Conservation (phyloP, 1,140 invertebrate genomes). For the Neotoxoptera formosana region DNA sequence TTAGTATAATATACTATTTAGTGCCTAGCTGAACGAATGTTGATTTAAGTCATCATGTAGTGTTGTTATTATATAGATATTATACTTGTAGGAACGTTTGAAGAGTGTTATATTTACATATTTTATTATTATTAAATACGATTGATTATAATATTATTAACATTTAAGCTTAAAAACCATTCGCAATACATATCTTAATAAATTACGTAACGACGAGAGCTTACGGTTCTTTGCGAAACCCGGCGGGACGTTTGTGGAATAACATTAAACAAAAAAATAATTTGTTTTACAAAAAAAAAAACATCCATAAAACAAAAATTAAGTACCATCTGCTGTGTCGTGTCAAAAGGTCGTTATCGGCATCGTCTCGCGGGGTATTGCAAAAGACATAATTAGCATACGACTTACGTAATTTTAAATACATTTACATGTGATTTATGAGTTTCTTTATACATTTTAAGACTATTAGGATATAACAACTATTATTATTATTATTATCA, state of each 20-base stretch:
- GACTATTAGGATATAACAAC: constrained; percentile 28
- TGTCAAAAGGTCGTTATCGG: constrained; percentile 49
- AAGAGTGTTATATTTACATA: background rate
- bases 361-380: background rate
- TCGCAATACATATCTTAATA: constrained; percentile 55
- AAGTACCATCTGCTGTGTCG: constrained; percentile 3
- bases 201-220: constrained; percentile 4
- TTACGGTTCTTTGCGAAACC: background rate
- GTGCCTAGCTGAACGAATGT: background rate
- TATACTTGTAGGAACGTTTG: background rate
- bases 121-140: background rate
- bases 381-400: constrained; percentile 15
- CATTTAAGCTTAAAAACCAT: constrained; percentile 55
- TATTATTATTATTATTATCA: background rate
- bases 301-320: background rate
- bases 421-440: constrained; percentile 43
- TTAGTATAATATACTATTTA: background rate
- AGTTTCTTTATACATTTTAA: constrained; percentile 25
- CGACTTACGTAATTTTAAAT: constrained; percentile 36
- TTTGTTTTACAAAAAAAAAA: background rate
- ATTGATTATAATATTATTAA: constrained; percentile 17
- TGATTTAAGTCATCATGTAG: background rate
- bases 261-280: background rate
- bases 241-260: background rate
- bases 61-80: background rate